These are phyloP conservation scores for Epinotia brunnichana DNA, from an alignment of 2,888 invertebrate species.

Conservation along the genomic window DNA sequence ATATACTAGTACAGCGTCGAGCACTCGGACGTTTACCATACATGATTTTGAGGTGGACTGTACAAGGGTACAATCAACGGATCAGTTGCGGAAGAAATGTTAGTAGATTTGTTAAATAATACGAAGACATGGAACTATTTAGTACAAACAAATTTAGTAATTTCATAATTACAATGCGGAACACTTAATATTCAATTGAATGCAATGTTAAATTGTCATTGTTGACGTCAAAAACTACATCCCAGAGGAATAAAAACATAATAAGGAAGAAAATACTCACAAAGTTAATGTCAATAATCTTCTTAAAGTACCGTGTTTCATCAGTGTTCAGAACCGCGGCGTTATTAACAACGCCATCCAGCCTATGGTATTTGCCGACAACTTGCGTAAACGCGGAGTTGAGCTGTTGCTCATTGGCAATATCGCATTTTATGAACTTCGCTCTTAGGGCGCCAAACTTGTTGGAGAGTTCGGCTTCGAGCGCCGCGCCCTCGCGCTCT, in stretches of 20 bases:
- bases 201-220: not conserved
- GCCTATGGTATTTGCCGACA: conserved; percentile 68
- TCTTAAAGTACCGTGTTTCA: conserved; percentile 55
- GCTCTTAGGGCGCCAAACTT: conserved; percentile 74
- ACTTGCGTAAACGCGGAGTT: conserved; percentile 66
- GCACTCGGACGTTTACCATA: too few relatives aligned
- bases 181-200: not conserved
- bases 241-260: too few relatives aligned
- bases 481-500: conserved; percentile 64
- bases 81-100: not conserved
- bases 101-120: not conserved
- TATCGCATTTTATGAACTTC: conserved; percentile 78
- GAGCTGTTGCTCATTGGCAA: conserved; percentile 67
- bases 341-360: conserved; percentile 73
- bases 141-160: too few relatives aligned
- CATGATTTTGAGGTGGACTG: too few relatives aligned
- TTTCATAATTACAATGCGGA: not conserved
- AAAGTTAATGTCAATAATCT: conserved; percentile 73
- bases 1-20: too few relatives aligned
- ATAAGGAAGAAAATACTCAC: conserved; percentile 57
- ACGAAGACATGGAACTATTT: not conserved
- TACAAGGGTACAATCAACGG: not conserved
- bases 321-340: conserved; percentile 65
- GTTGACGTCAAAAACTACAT: not conserved
- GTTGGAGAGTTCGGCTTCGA: conserved; percentile 66